phyloP scores from a whole-genome alignment of 2,113 vertebrate genomes.

The Ictalurus punctatus region DNA sequence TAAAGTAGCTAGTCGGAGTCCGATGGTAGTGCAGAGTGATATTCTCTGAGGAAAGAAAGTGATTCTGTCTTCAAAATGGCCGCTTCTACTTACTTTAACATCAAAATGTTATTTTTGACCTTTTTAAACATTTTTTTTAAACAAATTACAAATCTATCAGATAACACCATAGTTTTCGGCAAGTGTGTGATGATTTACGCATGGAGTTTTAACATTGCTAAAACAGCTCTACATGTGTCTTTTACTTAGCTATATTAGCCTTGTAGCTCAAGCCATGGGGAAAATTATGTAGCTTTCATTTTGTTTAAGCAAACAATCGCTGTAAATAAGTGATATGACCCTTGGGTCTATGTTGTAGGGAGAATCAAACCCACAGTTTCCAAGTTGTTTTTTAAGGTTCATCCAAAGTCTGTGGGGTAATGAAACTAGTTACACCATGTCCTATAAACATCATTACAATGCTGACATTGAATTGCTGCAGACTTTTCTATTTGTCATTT shows the following conservation, averaged over 20 bases:
- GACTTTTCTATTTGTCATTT: constrained; percentile 3
- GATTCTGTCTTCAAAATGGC: not conserved
- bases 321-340: constrained; percentile 1
- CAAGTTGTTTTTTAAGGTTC: not conserved
- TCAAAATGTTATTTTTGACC: not conserved
- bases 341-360: not conserved
- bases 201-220: constrained; percentile 11
- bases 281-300: not conserved
- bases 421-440: not conserved
- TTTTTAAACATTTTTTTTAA: not conserved
- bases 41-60: not conserved
- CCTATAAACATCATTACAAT: not conserved
- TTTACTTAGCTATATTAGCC: not conserved
- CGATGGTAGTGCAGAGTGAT: not conserved
- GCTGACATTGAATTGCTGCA: not conserved
- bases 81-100: not conserved
- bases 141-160: not conserved
- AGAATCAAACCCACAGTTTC: not conserved
- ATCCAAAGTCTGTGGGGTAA: not conserved
- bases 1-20: not conserved
- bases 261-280: not conserved
- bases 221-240: not conserved
- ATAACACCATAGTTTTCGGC: not conserved
- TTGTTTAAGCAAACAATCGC: not conserved
- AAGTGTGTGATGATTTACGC: not conserved